phyloP scores from a whole-genome alignment of 2,113 vertebrate genomes.

The Pycnonotus jocosus region DNA sequence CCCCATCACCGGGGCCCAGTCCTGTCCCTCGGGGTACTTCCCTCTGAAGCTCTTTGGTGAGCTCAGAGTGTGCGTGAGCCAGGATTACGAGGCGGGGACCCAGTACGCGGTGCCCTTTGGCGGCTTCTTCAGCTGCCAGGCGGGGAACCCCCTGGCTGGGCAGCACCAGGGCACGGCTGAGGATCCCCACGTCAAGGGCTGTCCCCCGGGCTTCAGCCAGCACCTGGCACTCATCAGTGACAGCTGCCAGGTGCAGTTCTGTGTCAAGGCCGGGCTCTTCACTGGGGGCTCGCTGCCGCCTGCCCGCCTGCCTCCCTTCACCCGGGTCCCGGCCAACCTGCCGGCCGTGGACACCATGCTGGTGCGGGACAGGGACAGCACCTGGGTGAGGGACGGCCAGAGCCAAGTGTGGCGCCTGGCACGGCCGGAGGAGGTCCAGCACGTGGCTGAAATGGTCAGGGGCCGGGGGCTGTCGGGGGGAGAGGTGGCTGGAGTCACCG shows the following conservation, averaged over 20 bases:
- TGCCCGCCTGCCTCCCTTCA: conserved; percentile 80
- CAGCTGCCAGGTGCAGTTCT: conserved; percentile 87
- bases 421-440: conserved; percentile 58
- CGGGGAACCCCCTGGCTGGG: conserved; percentile 73
- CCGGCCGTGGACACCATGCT: conserved; percentile 74
- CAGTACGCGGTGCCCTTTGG: conserved; percentile 78
- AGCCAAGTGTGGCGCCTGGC: conserved; percentile 78
- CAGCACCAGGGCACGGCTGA: neutral
- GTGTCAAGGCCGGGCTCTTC: conserved; percentile 78
- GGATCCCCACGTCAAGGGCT: conserved; percentile 60
- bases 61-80: conserved; percentile 80
- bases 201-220: conserved; percentile 84
- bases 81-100: conserved; percentile 74
- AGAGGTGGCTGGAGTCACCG: neutral
- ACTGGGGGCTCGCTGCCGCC: conserved; percentile 74
- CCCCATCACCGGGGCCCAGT: conserved; percentile 77
- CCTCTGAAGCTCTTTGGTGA: conserved; percentile 73
- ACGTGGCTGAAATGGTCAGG: neutral
- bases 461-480: neutral
- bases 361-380: conserved; percentile 74
- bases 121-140: conserved; percentile 89
- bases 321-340: conserved; percentile 65
- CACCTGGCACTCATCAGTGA: conserved; percentile 84
- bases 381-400: conserved; percentile 78
- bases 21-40: conserved; percentile 75